Evolutionary conservation across 64 coral and sea anemone species (phyloP).

Genomic region (Montipora efflorescens): DNA sequence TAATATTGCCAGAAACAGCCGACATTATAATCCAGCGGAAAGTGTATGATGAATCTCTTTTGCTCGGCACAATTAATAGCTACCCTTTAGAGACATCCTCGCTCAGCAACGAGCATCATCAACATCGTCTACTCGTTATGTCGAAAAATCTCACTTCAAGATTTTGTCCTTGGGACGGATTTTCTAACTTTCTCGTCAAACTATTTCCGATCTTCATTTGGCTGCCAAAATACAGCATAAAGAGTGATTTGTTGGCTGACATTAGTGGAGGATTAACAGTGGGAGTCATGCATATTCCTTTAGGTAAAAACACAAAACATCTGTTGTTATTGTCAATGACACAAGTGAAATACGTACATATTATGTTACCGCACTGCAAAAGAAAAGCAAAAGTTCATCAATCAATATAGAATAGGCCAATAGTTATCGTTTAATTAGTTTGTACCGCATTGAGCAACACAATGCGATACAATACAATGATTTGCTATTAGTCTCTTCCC

Average conservation of each 20-base stretch:
- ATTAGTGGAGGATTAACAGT: neutral
- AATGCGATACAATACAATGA: too few relatives aligned
- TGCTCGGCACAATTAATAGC: neutral
- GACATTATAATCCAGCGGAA: neutral
- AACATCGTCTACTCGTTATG: neutral
- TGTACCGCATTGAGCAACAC: too few relatives aligned
- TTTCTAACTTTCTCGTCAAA: neutral
- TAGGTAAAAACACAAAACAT: neutral
- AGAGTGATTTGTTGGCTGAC: neutral
- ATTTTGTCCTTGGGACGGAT: neutral
- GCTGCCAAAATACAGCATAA: conserved; percentile 17
- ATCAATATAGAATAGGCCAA: too few relatives aligned
- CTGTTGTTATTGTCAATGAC: too few relatives aligned
- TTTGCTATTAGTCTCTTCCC: too few relatives aligned
- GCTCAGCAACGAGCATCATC: too few relatives aligned
- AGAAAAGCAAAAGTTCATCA: too few relatives aligned
- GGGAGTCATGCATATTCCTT: conserved; percentile 40
- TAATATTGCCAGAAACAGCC: neutral
- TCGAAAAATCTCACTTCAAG: neutral
- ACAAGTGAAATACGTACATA: too few relatives aligned
- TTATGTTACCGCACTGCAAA: too few relatives aligned
- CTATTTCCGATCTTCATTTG: conserved; percentile 26
- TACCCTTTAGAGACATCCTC: too few relatives aligned
- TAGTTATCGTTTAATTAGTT: too few relatives aligned
- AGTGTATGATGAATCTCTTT: neutral